Evolutionary conservation across 1,140 invertebrate genomes (phyloP).

Genomic region (Bombus ignitus): DNA sequence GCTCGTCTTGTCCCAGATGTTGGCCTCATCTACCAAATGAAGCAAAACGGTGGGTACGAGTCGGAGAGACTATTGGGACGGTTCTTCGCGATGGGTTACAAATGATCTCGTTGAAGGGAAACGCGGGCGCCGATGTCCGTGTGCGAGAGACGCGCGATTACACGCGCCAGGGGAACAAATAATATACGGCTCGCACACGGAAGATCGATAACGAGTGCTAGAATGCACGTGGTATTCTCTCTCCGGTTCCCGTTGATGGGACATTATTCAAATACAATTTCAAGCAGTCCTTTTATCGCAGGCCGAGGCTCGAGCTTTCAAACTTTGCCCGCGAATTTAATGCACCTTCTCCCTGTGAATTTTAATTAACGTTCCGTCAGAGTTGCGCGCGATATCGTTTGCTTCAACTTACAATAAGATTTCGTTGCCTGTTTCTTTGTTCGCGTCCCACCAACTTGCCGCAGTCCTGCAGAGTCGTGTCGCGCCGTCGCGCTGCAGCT

Average conservation of each 20-base stretch:
- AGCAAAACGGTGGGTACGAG: constrained; percentile 65
- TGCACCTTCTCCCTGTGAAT: constrained; percentile 23
- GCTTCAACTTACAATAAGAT: constrained; percentile 32
- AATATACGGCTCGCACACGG: not conserved
- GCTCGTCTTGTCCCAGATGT: constrained; percentile 70
- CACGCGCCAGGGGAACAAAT: not conserved
- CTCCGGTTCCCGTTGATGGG: constrained; percentile 10
- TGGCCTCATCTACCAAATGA: constrained; percentile 75
- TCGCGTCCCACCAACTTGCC: too few species aligned
- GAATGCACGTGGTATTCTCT: constrained; percentile 24
- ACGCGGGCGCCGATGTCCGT: not conserved
- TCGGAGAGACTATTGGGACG: constrained; percentile 45
- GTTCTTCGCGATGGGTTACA: constrained; percentile 27
- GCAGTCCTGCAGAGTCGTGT: too few species aligned
- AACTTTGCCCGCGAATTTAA: constrained; percentile 40
- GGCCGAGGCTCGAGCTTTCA: not conserved
- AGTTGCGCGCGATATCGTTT: constrained; percentile 39
- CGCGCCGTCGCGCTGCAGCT: not conserved
- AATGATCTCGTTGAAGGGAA: constrained; percentile 40
- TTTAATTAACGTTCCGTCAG: constrained; percentile 41
- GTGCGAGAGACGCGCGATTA: constrained; percentile 3
- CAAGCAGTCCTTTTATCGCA: constrained; percentile 26
- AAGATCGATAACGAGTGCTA: constrained; percentile 47
- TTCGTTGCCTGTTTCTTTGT: constrained; percentile 7
- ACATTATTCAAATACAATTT: constrained; percentile 52